Percentiles rank a stretch among this genome's conserved stretches.
Evolutionary conservation across 2,888 invertebrate genomes (phyloP).

Genomic region (Drosophila subquinaria): DNA sequence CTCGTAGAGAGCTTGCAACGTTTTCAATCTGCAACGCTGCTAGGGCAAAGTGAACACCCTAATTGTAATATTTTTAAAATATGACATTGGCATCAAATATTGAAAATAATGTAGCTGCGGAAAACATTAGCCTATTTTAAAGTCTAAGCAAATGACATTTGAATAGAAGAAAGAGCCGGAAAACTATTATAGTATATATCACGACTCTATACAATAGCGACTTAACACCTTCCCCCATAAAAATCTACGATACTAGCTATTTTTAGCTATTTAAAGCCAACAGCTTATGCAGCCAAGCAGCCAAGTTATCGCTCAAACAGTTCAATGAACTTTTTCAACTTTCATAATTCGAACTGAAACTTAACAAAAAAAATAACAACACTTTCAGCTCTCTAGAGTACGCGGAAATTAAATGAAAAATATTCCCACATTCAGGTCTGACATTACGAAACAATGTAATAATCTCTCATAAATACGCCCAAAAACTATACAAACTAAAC

Average conservation of each 20-base stretch:
- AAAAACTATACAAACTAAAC: slow-evolving; percentile 33
- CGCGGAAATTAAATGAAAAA: slow-evolving; percentile 17
- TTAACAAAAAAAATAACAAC: slow-evolving; percentile 21
- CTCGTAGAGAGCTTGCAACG: no score
- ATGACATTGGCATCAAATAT: background rate
- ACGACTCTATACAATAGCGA: slow-evolving; percentile 14
- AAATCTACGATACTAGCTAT: slow-evolving; percentile 14
- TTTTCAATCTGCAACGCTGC: no score
- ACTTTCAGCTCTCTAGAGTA: slow-evolving; percentile 25
- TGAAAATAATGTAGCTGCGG: background rate
- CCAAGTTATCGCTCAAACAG: slow-evolving; percentile 21
- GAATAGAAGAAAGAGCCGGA: background rate
- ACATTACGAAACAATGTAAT: slow-evolving; percentile 47
- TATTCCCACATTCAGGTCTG: slow-evolving; percentile 27
- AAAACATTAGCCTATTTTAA: slow-evolving; percentile 10
- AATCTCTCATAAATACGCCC: slow-evolving; percentile 56
- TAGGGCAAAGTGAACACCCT: no score
- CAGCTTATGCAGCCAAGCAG: slow-evolving; percentile 23
- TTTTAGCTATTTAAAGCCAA: slow-evolving; percentile 30
- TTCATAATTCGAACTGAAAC: slow-evolving; percentile 26
- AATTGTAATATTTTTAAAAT: no score
- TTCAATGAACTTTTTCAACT: slow-evolving; percentile 47
- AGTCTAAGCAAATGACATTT: background rate
- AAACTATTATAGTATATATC: slow-evolving; percentile 11
- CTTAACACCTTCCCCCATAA: slow-evolving; percentile 20